Base-by-base conservation (phyloP, 2,797 vertebrate genomes). In the Gymnoscopelus microlampas region DNA sequence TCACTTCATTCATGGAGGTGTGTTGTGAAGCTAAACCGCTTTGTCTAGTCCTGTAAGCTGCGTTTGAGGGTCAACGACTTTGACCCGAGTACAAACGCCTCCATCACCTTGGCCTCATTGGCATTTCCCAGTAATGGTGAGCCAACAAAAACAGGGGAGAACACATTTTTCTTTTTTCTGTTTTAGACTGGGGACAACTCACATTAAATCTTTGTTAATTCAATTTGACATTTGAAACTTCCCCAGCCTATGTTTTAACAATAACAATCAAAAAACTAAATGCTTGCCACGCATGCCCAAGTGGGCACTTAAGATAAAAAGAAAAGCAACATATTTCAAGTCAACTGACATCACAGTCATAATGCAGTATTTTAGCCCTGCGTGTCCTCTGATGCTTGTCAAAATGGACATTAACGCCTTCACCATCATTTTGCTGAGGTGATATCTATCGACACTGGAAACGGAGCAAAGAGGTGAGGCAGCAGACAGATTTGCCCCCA, bases 311-410 rank as follows among this genome's bases (percentile, higher is more conserved):
- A 78, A 70, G 84, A 88, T 82, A 86, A 83, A 85, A 87, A 85
- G 82, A 87, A 86, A 86, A 75, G 76, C 70, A 85, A 86, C 82
- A 76, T 58, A 67, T 64, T 66, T 70, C 68, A 61, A 82, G 83
- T 75, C 84, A 76, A 71, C 86, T 50, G 55, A 72, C 82, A 83
- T 89, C 72, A 70, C 68, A 58, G 60, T 77, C 70, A 63, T 84
- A 74, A 80, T 78, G 7, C 35, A 19, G 19, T 19, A 85, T 84
- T 84, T 87, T 80, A 83, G 68, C 77, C 14, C 2, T 3, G 63
- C 71, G 12, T 85, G 85, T 86, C 88, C 80, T 82, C 82, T 70
- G 74, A 73, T 78, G 76, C 73, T 68, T 79, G 83, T 87, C 84
- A 86, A 88, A 85, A 80, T 78, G 82, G 77, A 76, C 63, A 69